phyloP scores from a whole-genome alignment of 2,888 invertebrate species.

The Tridacna crocea region DNA sequence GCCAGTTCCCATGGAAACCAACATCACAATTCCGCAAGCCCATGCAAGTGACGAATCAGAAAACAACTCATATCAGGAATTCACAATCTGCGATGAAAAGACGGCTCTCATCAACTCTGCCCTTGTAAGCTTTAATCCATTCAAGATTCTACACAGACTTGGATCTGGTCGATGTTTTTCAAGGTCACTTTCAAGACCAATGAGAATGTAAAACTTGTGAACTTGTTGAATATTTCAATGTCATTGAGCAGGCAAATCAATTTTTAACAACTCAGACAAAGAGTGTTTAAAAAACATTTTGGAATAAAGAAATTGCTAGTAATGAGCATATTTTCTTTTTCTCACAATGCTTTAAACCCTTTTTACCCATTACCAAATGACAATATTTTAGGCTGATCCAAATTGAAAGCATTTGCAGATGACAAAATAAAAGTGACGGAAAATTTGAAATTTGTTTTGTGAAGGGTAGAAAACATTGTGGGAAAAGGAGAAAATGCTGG shows the following conservation, averaged over 20 bases:
- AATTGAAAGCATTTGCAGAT: no score
- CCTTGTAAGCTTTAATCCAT: constrained; percentile 62
- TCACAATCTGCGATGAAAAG: constrained; percentile 50
- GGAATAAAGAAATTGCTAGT: background rate
- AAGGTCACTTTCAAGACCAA: constrained; percentile 44
- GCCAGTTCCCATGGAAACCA: constrained; percentile 23
- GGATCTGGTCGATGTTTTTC: constrained; percentile 49
- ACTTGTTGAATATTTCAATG: no score
- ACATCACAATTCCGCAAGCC: background rate
- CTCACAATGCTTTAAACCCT: background rate
- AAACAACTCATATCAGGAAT: constrained; percentile 43
- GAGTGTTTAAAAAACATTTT: background rate
- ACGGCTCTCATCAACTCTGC: constrained; percentile 48
- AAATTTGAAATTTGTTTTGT: no score
- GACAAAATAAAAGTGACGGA: no score
- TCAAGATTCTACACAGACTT: constrained; percentile 48
- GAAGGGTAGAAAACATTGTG: no score
- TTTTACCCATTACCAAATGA: no score
- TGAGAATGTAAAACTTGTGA: constrained; percentile 36
- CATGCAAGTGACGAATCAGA: constrained; percentile 29
- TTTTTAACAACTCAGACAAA: background rate
- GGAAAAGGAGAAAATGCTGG: no score
- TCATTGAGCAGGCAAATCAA: no score
- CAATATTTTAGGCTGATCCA: no score
- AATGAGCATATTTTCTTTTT: background rate